These are phyloP conservation scores for Tragelaphus eurycerus DNA, from an alignment of 2,797 vertebrate genomes.

Conservation along the genomic window DNA sequence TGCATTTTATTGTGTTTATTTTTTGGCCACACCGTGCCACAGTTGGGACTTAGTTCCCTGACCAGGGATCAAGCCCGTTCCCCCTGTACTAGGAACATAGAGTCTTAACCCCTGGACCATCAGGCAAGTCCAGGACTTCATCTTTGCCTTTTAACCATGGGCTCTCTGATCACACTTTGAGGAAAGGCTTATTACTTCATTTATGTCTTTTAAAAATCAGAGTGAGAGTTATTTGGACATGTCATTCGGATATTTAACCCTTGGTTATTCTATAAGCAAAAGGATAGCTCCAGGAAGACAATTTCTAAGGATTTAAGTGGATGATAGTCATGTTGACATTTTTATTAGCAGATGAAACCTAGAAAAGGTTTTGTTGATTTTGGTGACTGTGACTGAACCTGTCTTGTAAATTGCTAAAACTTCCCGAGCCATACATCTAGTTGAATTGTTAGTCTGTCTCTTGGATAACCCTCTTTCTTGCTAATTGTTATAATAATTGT, in stretches of 20 bases:
- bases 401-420: constrained; percentile 1
- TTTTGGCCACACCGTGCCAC: not conserved
- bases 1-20: not conserved
- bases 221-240: constrained; percentile 29
- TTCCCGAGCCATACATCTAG: not conserved
- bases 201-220: not conserved
- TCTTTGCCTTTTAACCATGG: not conserved
- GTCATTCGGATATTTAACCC: not conserved
- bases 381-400: not conserved
- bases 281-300: not conserved
- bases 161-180: not conserved
- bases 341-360: not conserved
- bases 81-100: not conserved
- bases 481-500: not conserved
- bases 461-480: not conserved
- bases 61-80: not conserved
- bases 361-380: not conserved
- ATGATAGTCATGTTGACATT: not conserved
- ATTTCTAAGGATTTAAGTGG: not conserved
- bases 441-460: not conserved
- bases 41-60: not conserved
- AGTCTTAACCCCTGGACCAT: not conserved
- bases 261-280: not conserved
- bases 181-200: not conserved
- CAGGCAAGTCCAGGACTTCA: not conserved